Evolutionary conservation across 1,140 invertebrate species (phyloP).

Genomic region (Aleiodes sp.): DNA sequence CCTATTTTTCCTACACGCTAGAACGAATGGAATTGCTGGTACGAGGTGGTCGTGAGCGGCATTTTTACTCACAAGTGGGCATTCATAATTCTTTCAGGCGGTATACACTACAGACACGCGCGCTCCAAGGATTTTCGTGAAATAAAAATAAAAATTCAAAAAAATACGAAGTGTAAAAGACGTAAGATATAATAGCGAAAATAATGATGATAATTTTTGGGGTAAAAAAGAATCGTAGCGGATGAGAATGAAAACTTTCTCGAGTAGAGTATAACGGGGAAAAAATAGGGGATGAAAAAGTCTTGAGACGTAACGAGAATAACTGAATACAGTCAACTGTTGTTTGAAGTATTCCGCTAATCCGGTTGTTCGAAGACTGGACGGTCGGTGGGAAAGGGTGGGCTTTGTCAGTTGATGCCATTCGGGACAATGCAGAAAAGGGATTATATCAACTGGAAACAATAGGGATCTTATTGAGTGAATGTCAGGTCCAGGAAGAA

Average conservation of each 20-base stretch:
- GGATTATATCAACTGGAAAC: neutral
- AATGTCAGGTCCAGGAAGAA: neutral
- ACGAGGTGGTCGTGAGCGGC: neutral
- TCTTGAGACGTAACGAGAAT: neutral
- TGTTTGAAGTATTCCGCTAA: conserved; percentile 9
- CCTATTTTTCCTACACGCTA: neutral
- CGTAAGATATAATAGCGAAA: no score
- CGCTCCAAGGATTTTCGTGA: neutral
- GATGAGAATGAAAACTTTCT: no score
- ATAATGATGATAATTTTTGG: no score
- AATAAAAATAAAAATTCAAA: neutral
- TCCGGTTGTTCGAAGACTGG: neutral
- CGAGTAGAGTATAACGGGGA: no score
- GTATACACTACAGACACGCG: neutral
- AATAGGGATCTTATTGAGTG: neutral
- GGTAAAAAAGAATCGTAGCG: no score
- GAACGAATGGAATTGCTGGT: neutral
- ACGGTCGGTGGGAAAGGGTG: neutral
- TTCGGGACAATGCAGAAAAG: neutral
- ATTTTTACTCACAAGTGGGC: conserved; percentile 14
- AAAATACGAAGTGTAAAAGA: neutral
- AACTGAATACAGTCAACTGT: neutral
- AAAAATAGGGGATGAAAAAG: neutral
- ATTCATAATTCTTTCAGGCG: neutral
- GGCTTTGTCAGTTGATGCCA: no score